These are phyloP conservation scores for Patagioenas fasciata DNA, from an alignment of 2,113 vertebrate species.

Conservation along the genomic window DNA sequence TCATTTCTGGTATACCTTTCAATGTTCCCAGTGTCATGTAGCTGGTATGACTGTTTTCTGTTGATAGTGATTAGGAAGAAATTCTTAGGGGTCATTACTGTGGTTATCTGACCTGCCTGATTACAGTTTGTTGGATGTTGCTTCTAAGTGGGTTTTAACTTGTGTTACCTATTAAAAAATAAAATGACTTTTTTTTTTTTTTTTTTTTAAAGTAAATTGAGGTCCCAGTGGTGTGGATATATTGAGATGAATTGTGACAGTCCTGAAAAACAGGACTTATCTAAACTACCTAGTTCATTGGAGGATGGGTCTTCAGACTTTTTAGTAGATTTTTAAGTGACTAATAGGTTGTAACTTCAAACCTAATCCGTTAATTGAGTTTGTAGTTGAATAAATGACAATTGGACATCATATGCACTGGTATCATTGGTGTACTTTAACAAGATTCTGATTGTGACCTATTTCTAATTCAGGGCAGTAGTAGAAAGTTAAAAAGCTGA, in stretches of 20 bases:
- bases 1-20: not conserved
- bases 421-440: not conserved
- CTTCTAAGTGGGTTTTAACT: not conserved
- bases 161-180: not conserved
- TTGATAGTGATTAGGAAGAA: not conserved
- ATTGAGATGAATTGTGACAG: not conserved
- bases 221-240: not conserved
- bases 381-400: not conserved
- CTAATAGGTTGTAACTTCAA: not conserved
- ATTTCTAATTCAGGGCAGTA: not conserved
- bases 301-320: not conserved
- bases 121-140: not conserved
- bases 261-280: not conserved
- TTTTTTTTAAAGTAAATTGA: not conserved
- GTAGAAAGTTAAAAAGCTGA: not conserved
- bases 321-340: not conserved
- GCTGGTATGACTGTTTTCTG: not conserved
- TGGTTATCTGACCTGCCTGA: not conserved
- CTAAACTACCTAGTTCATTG: not conserved
- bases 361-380: not conserved
- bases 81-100: not conserved
- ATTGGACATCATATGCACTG: not conserved
- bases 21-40: not conserved
- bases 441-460: not conserved
- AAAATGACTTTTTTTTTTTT: not conserved